Conservation (phyloP, 1,140 invertebrate genomes). For the Heliconius nattereri region DNA sequence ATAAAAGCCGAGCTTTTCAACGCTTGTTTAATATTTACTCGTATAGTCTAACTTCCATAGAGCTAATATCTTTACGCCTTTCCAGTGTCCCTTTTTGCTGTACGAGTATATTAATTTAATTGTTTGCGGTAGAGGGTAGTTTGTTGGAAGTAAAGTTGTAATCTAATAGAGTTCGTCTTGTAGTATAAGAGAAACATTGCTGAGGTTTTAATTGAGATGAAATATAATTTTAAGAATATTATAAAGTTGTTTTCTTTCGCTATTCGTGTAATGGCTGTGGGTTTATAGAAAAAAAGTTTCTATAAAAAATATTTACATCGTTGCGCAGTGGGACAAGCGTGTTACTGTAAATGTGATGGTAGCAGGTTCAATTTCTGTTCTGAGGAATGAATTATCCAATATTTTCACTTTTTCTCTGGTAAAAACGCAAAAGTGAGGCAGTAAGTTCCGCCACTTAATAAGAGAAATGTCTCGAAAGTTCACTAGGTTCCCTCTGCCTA, state of each 20-base stretch:
- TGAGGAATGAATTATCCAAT: too few relatives aligned
- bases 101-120: slow-evolving; percentile 1
- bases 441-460: too few relatives aligned
- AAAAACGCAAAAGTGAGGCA: too few relatives aligned
- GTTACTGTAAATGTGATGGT: background rate
- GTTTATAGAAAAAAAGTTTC: background rate
- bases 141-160: background rate
- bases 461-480: too few relatives aligned
- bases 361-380: background rate
- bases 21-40: slow-evolving; percentile 58
- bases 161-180: background rate
- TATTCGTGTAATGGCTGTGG: background rate
- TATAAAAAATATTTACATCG: background rate
- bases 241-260: too few relatives aligned
- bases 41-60: slow-evolving; percentile 30
- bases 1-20: slow-evolving; percentile 50
- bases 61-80: slow-evolving; percentile 34
- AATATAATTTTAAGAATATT: too few relatives aligned
- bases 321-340: rapidly evolving
- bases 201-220: background rate
- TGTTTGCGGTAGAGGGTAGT: background rate
- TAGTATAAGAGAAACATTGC: background rate
- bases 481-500: too few relatives aligned
- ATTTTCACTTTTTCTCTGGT: too few relatives aligned
- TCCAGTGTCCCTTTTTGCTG: background rate